Conservation (phyloP, 2,113 vertebrate genomes). For the Leptobrachium leishanense region DNA sequence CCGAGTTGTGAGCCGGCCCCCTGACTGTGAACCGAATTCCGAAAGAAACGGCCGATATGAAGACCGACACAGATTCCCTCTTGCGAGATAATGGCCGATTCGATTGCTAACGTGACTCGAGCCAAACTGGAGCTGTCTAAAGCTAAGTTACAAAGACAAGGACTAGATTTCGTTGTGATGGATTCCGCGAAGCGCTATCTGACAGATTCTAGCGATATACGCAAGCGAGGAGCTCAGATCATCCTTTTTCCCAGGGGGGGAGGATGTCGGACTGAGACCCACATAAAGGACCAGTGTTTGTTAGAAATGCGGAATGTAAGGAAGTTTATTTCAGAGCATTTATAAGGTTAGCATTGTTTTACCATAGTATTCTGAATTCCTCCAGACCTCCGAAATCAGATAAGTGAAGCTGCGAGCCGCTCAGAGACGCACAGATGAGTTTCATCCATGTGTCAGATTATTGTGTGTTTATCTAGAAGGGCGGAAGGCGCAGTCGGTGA, state of each 20-base stretch:
- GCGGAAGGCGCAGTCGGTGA: not conserved
- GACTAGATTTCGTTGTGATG: too few species aligned
- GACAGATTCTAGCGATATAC: not conserved
- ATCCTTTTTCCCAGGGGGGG: not conserved
- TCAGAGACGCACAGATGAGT: not conserved
- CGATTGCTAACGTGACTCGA: too few species aligned
- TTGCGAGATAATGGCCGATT: too few species aligned
- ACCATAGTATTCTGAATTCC: not conserved
- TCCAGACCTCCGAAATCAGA: not conserved
- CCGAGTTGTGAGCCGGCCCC: too few species aligned
- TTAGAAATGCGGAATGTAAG: not conserved
- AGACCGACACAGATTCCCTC: too few species aligned
- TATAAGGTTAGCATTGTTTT: not conserved
- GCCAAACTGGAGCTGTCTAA: too few species aligned
- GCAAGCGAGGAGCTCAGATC: not conserved
- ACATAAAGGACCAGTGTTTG: not conserved
- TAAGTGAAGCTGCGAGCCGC: not conserved
- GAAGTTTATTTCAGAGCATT: not conserved
- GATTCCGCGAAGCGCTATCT: too few species aligned
- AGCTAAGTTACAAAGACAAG: too few species aligned
- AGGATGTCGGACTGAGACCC: not conserved
- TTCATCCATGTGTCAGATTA: not conserved
- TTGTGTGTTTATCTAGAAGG: not conserved
- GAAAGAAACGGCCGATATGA: too few species aligned
- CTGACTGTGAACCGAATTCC: too few species aligned